These are phyloP conservation scores for Limenitis camilla DNA, from an alignment of 2,888 invertebrate genomes.

Conservation along the genomic window DNA sequence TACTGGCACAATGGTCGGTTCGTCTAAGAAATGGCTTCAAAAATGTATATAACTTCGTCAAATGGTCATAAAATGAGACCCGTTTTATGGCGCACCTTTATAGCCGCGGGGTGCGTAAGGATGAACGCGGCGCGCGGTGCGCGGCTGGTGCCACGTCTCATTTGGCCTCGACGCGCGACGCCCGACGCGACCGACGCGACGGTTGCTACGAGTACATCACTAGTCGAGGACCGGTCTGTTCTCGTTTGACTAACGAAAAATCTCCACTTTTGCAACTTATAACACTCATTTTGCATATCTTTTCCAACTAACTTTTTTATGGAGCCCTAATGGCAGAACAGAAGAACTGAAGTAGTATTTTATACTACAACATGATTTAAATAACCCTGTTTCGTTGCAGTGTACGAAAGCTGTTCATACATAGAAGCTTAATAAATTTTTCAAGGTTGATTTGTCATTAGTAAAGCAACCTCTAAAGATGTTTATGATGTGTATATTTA, in stretches of 20 bases:
- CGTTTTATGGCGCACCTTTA: constrained; percentile 70
- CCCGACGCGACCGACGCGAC: too few species aligned
- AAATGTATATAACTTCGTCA: constrained; percentile 70
- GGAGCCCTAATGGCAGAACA: too few species aligned
- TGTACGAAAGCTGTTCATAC: too few species aligned
- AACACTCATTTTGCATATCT: neutral
- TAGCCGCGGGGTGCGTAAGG: constrained; percentile 60
- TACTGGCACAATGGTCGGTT: constrained; percentile 57
- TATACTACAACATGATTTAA: too few species aligned
- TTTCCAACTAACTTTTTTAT: too few species aligned
- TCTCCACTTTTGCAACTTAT: constrained; percentile 7
- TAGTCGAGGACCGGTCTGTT: constrained; percentile 18
- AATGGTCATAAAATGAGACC: constrained; percentile 69
- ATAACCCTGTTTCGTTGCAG: too few species aligned
- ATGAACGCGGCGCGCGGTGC: constrained; percentile 32
- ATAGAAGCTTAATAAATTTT: too few species aligned
- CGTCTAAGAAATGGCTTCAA: constrained; percentile 63
- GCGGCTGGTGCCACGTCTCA: constrained; percentile 43
- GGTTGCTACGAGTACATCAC: constrained; percentile 12
- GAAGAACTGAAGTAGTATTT: too few species aligned
- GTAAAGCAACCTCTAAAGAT: too few species aligned
- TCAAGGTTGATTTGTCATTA: too few species aligned
- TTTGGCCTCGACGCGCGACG: constrained; percentile 26
- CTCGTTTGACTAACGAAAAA: constrained; percentile 15
- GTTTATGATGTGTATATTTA: too few species aligned